Conservation (phyloP, 2,113 vertebrate species). For the Sinocyclocheilus rhinocerous region DNA sequence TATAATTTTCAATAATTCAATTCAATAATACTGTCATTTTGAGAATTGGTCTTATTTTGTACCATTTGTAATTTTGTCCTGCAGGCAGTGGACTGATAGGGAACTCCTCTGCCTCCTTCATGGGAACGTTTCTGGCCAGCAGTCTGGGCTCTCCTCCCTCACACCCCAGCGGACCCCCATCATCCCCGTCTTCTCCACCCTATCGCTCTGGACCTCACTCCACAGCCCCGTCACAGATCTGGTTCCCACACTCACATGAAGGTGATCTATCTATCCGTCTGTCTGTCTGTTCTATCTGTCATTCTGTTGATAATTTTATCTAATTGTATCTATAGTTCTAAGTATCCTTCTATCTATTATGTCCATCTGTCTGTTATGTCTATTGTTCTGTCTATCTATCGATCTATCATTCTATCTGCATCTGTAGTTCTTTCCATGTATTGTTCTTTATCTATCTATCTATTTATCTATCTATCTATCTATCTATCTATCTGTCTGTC, state of each 20-base stretch:
- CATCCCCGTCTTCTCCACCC: conserved; percentile 87
- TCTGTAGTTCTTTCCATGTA: too few relatives aligned
- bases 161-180: conserved; percentile 80
- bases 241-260: conserved; percentile 98
- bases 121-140: conserved; percentile 94
- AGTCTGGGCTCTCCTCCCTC: conserved; percentile 87
- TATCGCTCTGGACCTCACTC: conserved; percentile 88
- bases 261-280: conserved; percentile 74
- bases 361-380: background rate
- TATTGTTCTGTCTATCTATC: too few relatives aligned
- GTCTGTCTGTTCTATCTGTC: background rate
- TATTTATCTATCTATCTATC: background rate
- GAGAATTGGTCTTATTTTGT: conserved; percentile 24
- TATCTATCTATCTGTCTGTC: background rate
- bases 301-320: background rate
- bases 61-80: background rate
- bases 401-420: too few relatives aligned
- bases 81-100: conserved; percentile 83
- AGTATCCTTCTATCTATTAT: background rate
- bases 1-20: background rate
- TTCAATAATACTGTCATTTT: background rate
- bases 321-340: too few relatives aligned
- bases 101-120: conserved; percentile 87
- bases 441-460: too few relatives aligned
- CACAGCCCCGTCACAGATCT: conserved; percentile 86